Evolutionary conservation across 2,113 vertebrate genomes (phyloP), one percentile per base, ranked within the genome.

Genomic region (Notarius lentiginosus): DNA sequence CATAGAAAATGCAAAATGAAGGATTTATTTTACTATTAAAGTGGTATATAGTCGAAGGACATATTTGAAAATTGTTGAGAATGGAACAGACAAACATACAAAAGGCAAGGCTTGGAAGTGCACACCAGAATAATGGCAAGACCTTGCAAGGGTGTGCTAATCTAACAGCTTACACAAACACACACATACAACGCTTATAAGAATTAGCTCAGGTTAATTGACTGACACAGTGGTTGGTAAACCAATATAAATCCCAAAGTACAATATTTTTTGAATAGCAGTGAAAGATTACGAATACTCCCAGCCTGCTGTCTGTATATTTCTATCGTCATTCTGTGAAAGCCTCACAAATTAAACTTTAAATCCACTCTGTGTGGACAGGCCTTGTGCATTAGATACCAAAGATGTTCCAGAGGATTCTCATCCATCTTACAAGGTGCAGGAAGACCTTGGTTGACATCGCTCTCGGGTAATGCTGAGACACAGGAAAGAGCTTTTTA

Each of bases 311-410:
- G 56, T 82, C 56, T 47, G 20, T 58, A 81, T 66, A 49, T 53
- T 76, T 82, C 24, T 68, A 53, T 80, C 55, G 53, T 88, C 81
- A 73, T 60, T 15, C 51, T 30, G 30, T 84, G 81, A 86, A 88
- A 82, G 72, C 75, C 75, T 76, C 18, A 27, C 41, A 27, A 5
- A 91, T 90, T 87, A 91, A 88, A 87, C 58, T 90, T 90, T 88
- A 88, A 90, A 82, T 60, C 65, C 87, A 86, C 87, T 90, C 85
- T 82, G 68, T 65, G 81, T 79, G 83, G 81, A 87, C 83, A 89
- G 76, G 85, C 80, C 63, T 76, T 72, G 34, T 83, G 85, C 79
- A 87, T 89, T 91, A 89, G 87, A 61, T 81, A 72, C 73, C 47
- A 58, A 84, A 86, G 85, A 87, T 84, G 81, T 83, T 86, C 75